These are phyloP conservation scores for Dicentrarchus labrax DNA, from an alignment of 2,113 vertebrate species.

Conservation along the genomic window DNA sequence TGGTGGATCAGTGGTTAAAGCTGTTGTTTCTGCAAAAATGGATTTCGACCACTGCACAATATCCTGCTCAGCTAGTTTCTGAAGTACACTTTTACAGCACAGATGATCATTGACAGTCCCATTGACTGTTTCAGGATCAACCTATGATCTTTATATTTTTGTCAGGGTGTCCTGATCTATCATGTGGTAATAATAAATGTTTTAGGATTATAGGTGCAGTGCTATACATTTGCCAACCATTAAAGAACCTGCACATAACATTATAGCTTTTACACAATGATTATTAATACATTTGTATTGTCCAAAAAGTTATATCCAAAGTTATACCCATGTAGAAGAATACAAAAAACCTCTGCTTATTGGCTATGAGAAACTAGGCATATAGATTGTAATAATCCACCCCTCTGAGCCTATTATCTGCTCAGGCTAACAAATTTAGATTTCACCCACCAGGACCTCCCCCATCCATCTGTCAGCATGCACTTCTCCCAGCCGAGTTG, in stretches of 20 bases:
- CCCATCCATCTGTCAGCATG: constrained; percentile 79
- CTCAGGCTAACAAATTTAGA: constrained; percentile 75
- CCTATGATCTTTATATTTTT: not conserved
- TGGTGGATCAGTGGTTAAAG: not conserved
- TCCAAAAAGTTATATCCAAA: not conserved
- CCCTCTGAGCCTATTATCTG: constrained; percentile 67
- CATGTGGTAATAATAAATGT: not conserved
- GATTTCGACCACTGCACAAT: not conserved
- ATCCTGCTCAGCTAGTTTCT: not conserved
- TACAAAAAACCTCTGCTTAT: not conserved
- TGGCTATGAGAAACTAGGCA: constrained; percentile 21
- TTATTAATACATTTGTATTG: not conserved
- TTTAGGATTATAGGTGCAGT: not conserved
- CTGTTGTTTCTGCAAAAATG: too few relatives aligned
- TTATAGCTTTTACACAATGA: not conserved
- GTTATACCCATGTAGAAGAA: not conserved
- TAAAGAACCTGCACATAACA: not conserved
- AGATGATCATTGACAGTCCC: not conserved
- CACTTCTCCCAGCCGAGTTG: constrained; percentile 66
- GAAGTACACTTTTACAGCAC: not conserved
- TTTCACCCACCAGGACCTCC: constrained; percentile 77
- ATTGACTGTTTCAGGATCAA: not conserved
- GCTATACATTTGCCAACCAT: not conserved
- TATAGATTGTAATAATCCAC: constrained; percentile 44
- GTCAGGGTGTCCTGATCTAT: not conserved